Conservation (phyloP, 2,888 invertebrate genomes). For the Xanthorhoe spadicearia region DNA sequence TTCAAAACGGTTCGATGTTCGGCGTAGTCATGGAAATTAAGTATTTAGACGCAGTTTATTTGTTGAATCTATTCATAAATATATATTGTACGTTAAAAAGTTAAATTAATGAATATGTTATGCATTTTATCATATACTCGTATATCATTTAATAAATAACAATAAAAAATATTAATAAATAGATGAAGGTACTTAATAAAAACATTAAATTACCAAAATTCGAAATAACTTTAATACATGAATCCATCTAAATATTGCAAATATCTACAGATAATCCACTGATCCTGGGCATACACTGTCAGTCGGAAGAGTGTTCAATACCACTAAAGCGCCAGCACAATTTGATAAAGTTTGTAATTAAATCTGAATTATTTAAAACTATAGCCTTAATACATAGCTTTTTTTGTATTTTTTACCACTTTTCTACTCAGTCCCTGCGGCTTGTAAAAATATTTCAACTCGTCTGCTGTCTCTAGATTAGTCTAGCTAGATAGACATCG, state of each 20-base stretch:
- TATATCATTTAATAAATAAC: too few relatives aligned
- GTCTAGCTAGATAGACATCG: slow-evolving; percentile 53
- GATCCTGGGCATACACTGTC: too few relatives aligned
- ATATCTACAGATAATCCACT: too few relatives aligned
- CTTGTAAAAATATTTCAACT: slow-evolving; percentile 55
- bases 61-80: neutral
- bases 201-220: too few relatives aligned
- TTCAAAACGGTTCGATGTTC: slow-evolving; percentile 54
- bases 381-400: slow-evolving; percentile 35
- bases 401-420: slow-evolving; percentile 38
- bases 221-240: too few relatives aligned
- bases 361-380: neutral
- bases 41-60: slow-evolving; percentile 12
- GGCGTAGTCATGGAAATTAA: slow-evolving; percentile 38
- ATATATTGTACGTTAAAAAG: neutral
- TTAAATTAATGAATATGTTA: too few relatives aligned
- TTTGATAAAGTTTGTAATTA: too few relatives aligned
- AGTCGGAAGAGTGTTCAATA: neutral
- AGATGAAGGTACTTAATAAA: neutral
- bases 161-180: neutral
- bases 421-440: slow-evolving; percentile 38
- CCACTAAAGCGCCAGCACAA: neutral
- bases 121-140: too few relatives aligned
- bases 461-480: slow-evolving; percentile 53
- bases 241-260: too few relatives aligned